Evolutionary conservation across 2,888 invertebrate genomes (phyloP).

Genomic region (Digitonthophagus gazella): DNA sequence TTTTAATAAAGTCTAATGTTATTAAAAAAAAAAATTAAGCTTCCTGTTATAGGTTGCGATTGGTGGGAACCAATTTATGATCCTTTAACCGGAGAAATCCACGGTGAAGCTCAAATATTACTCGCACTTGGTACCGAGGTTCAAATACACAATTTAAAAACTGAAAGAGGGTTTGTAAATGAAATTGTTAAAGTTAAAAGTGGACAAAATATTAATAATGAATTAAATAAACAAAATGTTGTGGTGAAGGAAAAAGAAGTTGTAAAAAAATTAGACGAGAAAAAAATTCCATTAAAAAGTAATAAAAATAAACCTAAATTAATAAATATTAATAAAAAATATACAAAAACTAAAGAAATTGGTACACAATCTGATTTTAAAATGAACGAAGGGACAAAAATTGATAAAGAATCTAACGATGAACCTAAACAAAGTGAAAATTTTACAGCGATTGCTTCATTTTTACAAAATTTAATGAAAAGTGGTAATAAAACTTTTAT

Average conservation of each 20-base stretch:
- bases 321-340: conserved; percentile 1
- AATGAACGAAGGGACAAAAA: conserved; percentile 28
- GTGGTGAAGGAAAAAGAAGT: neutral
- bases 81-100: conserved; percentile 48
- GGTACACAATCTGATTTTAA: conserved; percentile 28
- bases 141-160: conserved; percentile 58
- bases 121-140: conserved; percentile 61
- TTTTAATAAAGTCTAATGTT: neutral
- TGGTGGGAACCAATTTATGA: conserved; percentile 58
- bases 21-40: conserved; percentile 42
- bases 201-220: conserved; percentile 9
- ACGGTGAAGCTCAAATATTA: conserved; percentile 58
- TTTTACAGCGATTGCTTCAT: conserved; percentile 32
- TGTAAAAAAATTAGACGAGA: neutral
- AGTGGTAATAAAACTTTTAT: conserved; percentile 36
- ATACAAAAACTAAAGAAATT: conserved; percentile 22
- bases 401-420: conserved; percentile 2
- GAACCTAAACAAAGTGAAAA: neutral
- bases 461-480: conserved; percentile 38
- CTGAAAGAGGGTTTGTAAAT: conserved; percentile 47
- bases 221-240: neutral
- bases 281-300: neutral
- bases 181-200: conserved; percentile 39
- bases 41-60: conserved; percentile 61
- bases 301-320: neutral